Evolutionary conservation across 1,140 invertebrate species (phyloP), one percentile per base, ranked within the genome.

Genomic region (Archivesica marissinica): DNA sequence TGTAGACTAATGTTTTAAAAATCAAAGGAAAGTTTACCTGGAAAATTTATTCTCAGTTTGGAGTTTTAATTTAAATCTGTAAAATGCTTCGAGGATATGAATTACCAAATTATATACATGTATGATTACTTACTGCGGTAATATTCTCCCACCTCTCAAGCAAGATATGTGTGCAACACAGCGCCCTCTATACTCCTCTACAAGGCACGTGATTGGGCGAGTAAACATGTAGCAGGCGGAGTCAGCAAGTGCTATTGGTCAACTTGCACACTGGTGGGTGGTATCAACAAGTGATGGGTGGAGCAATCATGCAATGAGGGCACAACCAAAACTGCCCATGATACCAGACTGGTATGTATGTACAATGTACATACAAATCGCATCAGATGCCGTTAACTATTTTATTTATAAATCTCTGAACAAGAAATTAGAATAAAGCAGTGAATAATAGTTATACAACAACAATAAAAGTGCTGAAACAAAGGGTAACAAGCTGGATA

Each of bases 151-250:
- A 72, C 68, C 68, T 72, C 25, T 1, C 41, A 72, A 72, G 68
- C 68, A 72, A 44, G 64, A 28, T 72, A 44, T n/a, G 68, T 72
- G 41, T 64, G 59, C 28, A 47, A 72, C 7, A 47, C 68, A 72
- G 41, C 68, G 68, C 39, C 68, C 39, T 72, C 68, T 72, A 72
- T 28, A 50, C 41, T 70, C 66, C 41, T 72, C 39, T 72, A 72
- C 44, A 47, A 72, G 41, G 68, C 68, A 47, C 68, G 68, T 28
- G 41, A 47, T 72, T 72, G 25, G 68, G 39, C 30, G 68, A 47
- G 39, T 72, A 72, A 72, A 47, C 39, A 72, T 33, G 68, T 72
- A 47, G 68, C 41, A 47, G 68, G 68, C n/a, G 68, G 68, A 72
- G 68, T 44, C 68, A 72, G 50, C 68, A 72, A 52, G 4, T 6